Evolutionary conservation across 2,888 invertebrate species (phyloP).

Genomic region (Rutpela maculata): DNA sequence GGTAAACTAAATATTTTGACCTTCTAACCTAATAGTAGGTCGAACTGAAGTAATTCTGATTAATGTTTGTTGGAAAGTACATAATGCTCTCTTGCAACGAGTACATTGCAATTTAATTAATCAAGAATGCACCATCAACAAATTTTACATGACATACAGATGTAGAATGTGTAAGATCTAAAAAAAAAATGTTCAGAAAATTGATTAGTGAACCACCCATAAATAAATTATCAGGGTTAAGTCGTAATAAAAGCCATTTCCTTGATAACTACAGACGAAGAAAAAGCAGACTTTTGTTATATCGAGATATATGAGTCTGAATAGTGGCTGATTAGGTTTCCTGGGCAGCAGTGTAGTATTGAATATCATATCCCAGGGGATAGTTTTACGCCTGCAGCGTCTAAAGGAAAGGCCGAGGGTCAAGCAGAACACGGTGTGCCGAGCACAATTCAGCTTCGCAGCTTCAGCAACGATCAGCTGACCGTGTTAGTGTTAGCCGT

Average conservation of each 20-base stretch:
- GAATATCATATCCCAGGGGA: slow-evolving; percentile 70
- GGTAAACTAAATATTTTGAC: too few species aligned
- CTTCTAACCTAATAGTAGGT: too few species aligned
- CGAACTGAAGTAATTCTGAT: too few species aligned
- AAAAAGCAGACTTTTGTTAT: slow-evolving; percentile 54
- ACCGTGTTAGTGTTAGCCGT: slow-evolving; percentile 32
- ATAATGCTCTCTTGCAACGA: too few species aligned
- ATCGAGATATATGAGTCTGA: slow-evolving; percentile 60
- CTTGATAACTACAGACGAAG: slow-evolving; percentile 18
- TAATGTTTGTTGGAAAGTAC: too few species aligned
- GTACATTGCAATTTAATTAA: too few species aligned
- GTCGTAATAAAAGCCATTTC: slow-evolving; percentile 33
- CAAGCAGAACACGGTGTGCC: slow-evolving; percentile 37
- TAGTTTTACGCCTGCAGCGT: slow-evolving; percentile 64
- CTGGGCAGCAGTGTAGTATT: slow-evolving; percentile 67
- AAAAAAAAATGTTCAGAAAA: not conserved
- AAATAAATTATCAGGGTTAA: slow-evolving; percentile 23
- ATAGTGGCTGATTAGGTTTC: slow-evolving; percentile 70
- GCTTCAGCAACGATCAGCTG: slow-evolving; percentile 36
- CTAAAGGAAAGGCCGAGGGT: slow-evolving; percentile 50
- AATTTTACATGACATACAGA: too few species aligned
- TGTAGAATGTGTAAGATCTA: not conserved
- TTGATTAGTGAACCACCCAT: not conserved
- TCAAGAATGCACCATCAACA: too few species aligned
- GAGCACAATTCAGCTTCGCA: slow-evolving; percentile 11